These are phyloP conservation scores for Pseudachorutes palmiensis DNA, from an alignment of 1,140 invertebrate genomes.

Conservation along the genomic window DNA sequence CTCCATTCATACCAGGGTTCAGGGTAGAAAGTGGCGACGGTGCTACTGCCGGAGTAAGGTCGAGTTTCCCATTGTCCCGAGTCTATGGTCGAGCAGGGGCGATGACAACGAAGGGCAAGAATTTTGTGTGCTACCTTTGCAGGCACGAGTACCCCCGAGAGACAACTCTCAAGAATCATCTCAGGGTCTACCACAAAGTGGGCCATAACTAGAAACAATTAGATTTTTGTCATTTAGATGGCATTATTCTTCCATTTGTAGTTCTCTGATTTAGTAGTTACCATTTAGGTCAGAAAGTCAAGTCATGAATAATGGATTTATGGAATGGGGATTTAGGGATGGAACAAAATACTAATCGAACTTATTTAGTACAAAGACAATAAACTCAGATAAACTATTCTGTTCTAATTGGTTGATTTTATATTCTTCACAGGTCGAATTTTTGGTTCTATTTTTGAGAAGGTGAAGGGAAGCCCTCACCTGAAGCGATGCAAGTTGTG, in stretches of 20 bases:
- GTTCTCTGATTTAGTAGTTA: too few species aligned
- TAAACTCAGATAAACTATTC: too few species aligned
- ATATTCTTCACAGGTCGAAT: slow-evolving; percentile 34
- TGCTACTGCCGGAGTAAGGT: background rate
- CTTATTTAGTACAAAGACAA: too few species aligned
- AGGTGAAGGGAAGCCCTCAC: slow-evolving; percentile 37
- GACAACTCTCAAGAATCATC: slow-evolving; percentile 36
- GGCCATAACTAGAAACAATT: slow-evolving; percentile 20
- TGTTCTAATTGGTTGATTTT: too few species aligned
- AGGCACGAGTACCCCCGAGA: slow-evolving; percentile 35
- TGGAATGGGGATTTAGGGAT: too few species aligned
- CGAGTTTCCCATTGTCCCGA: background rate
- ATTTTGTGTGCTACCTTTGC: slow-evolving; percentile 35
- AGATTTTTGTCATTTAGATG: background rate
- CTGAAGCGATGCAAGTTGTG: slow-evolving; percentile 38
- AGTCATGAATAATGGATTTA: too few species aligned
- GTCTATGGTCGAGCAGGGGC: background rate
- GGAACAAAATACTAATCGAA: too few species aligned
- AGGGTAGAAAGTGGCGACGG: too few species aligned
- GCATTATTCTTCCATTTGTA: too few species aligned
- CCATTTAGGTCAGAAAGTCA: too few species aligned
- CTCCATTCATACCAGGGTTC: too few species aligned
- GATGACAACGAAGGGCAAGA: background rate
- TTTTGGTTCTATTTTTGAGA: slow-evolving; percentile 38
- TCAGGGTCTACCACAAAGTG: slow-evolving; percentile 37